phyloP scores from a whole-genome alignment of 1,140 invertebrate species.

The Archivesica marissinica region DNA sequence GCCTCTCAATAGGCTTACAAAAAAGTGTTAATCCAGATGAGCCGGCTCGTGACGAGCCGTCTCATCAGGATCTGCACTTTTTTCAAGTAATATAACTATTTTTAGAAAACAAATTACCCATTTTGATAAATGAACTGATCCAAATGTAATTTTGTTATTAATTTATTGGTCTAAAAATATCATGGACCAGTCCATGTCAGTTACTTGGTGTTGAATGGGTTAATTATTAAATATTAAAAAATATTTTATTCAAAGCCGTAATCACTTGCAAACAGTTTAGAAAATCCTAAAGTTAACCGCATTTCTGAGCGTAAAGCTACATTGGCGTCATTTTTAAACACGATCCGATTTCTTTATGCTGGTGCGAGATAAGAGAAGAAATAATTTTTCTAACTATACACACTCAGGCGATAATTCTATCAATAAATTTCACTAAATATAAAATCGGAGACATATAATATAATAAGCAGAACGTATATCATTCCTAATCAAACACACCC shows the following conservation, averaged over 20 bases:
- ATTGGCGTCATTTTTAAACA: slow-evolving; percentile 41
- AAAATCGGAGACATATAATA: slow-evolving; percentile 52
- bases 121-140: too few species aligned
- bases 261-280: slow-evolving; percentile 39
- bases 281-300: slow-evolving; percentile 50
- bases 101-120: too few species aligned
- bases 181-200: too few species aligned
- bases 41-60: too few species aligned
- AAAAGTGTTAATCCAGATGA: too few species aligned
- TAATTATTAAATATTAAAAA: background rate
- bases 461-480: slow-evolving; percentile 57
- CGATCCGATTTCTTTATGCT: slow-evolving; percentile 43
- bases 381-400: slow-evolving; percentile 55
- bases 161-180: too few species aligned
- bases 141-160: too few species aligned
- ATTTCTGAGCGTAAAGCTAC: slow-evolving; percentile 1
- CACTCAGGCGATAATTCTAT: slow-evolving; percentile 50
- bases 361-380: slow-evolving; percentile 32
- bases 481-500: slow-evolving; percentile 50
- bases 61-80: too few species aligned
- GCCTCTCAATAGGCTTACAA: too few species aligned
- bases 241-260: slow-evolving; percentile 48
- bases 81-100: too few species aligned
- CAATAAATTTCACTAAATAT: slow-evolving; percentile 61
- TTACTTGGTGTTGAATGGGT: too few species aligned